Conservation (phyloP, 2,888 invertebrate genomes). For the Meteorus cinctellus region DNA sequence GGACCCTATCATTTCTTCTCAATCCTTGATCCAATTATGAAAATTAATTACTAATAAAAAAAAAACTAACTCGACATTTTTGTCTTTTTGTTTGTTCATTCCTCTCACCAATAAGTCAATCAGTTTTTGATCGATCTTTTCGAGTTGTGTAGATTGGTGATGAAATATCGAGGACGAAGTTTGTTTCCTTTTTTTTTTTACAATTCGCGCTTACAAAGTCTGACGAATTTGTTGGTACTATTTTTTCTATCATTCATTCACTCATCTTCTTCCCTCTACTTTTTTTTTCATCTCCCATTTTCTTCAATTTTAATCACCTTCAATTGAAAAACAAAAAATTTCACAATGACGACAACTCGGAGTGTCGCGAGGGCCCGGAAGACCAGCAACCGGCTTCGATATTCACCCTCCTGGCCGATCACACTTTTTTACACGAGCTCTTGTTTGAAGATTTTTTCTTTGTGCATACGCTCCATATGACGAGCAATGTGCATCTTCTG, state of each 20-base stretch:
- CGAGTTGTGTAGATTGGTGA: background rate
- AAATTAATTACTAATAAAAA: background rate
- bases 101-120: slow-evolving; percentile 13
- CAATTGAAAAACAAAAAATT: slow-evolving; percentile 7
- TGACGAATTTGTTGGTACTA: background rate
- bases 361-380: slow-evolving; percentile 47
- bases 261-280: background rate
- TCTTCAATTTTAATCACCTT: slow-evolving; percentile 3
- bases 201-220: background rate
- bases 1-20: slow-evolving; percentile 21
- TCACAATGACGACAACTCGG: slow-evolving; percentile 42
- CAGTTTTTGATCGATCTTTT: background rate
- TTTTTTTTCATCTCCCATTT: slow-evolving; percentile 20
- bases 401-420: slow-evolving; percentile 13
- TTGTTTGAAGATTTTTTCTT: slow-evolving; percentile 72
- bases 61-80: background rate
- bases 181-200: background rate
- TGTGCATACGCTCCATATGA: slow-evolving; percentile 75
- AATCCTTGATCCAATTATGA: background rate
- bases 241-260: background rate
- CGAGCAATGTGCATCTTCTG: slow-evolving; percentile 74
- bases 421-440: slow-evolving; percentile 65
- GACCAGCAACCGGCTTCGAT: slow-evolving; percentile 52
- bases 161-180: background rate
- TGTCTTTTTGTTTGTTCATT: slow-evolving; percentile 21